Evolutionary conservation across 2,113 vertebrate species (phyloP).

Genomic region (Lagopus leucura): DNA sequence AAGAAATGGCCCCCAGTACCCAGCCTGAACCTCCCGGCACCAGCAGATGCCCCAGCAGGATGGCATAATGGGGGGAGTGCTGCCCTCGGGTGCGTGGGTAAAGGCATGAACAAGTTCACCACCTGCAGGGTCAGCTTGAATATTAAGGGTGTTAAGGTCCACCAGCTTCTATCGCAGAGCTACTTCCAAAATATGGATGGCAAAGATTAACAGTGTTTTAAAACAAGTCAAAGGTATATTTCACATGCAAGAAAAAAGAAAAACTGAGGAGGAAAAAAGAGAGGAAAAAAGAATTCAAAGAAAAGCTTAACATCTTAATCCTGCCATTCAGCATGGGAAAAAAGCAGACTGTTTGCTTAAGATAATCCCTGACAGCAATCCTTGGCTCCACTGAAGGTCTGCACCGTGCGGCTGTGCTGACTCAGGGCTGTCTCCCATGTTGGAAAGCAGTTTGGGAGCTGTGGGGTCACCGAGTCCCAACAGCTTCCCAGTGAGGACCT

Average conservation of each 20-base stretch:
- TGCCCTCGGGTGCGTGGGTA: too few species aligned
- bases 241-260: not conserved
- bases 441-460: not conserved
- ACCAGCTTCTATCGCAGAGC: not conserved
- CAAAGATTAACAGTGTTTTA: slow-evolving; percentile 59
- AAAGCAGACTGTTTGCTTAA: not conserved
- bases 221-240: slow-evolving; percentile 36
- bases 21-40: too few species aligned
- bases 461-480: not conserved
- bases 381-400: not conserved
- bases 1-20: too few species aligned
- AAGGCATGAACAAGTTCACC: too few species aligned
- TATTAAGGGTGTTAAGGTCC: slow-evolving; percentile 3
- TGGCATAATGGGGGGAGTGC: too few species aligned
- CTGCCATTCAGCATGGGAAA: not conserved
- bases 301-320: slow-evolving; percentile 29
- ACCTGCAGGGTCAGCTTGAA: not conserved
- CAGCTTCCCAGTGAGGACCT: not conserved
- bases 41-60: too few species aligned
- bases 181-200: slow-evolving; percentile 44
- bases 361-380: not conserved
- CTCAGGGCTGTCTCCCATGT: not conserved
- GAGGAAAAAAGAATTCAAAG: slow-evolving; percentile 9
- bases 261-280: not conserved
- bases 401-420: not conserved